Evolutionary conservation across 2,797 vertebrate genomes (phyloP), one percentile per base, ranked within the genome.

Genomic region (Gila robusta): DNA sequence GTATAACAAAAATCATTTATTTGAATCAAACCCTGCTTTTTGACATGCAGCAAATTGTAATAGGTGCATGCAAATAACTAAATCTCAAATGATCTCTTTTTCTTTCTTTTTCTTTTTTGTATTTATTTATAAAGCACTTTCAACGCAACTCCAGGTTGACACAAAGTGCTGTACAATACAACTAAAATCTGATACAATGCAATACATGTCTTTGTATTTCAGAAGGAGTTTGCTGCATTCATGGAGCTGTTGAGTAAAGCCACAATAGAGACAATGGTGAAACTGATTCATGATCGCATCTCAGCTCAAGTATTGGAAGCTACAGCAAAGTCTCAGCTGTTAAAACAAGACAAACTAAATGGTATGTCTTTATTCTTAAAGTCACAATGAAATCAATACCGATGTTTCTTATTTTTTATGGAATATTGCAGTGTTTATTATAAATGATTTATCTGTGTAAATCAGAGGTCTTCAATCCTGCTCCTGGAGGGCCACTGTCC

Each of bases 221-320:
- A 86, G 84, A 86, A 86, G 39, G 78, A 86, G 54, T 86, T 86
- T 86, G 39, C 84, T 49, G 56, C 17, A n/a, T 86, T 86, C 28
- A 80, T 86, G 84, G 84, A 86, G 69, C 44, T 86, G 67, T 73
- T 86, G 78, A 86, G 84, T 73, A 81, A 81, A 52, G 78, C 78
- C 44, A 72, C 84, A 26, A 70, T 86, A 6, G 84, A 86, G 69
- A 86, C 84, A 9, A 86, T 86, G 84, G 56, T 86, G 41, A 86
- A 73, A 59, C 16, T 81, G 78, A 81, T 86, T 39, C 54, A 86
- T 7, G 84, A 81, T 86, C 84, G n/a, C 77, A 73, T 85, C 23
- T 59, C 41, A 2, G n/a, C 69, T 66, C 77, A 85, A 39, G 67
- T 85, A 26, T 16, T 80, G 54, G 54, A 86, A 23, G 23, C 28